A percentile compares a stretch with the other conserved stretches of the same genome.
phyloP scores from a whole-genome alignment of 2,113 vertebrate genomes.

The Nasalis larvatus region DNA sequence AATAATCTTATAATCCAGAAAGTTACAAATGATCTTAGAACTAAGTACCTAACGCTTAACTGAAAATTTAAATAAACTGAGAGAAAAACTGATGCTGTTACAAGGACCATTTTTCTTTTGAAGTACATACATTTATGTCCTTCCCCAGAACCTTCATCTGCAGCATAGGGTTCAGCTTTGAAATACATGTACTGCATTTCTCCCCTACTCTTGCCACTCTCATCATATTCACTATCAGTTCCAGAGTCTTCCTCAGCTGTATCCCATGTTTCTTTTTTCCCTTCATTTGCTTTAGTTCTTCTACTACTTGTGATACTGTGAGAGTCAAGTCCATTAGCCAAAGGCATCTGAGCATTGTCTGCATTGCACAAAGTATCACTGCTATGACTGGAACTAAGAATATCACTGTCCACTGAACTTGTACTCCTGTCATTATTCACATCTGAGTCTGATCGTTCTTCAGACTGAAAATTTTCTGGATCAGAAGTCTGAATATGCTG shows the following conservation, averaged over 20 bases:
- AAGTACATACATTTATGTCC: conserved; percentile 93
- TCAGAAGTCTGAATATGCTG: conserved; percentile 92
- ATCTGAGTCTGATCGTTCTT: conserved; percentile 97
- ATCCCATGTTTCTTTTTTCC: conserved; percentile 98
- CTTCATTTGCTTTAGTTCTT: conserved; percentile 97
- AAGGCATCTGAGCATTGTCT: conserved; percentile 91
- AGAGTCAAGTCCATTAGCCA: conserved; percentile 97
- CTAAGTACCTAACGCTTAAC: not conserved
- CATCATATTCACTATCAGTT: conserved; percentile 98
- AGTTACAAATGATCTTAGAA: conserved; percentile 1
- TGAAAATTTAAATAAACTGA: conserved; percentile 14
- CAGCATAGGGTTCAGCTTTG: conserved; percentile 89
- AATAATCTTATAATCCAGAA: not conserved
- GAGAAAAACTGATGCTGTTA: not conserved
- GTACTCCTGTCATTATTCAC: conserved; percentile 98
- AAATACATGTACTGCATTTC: conserved; percentile 95
- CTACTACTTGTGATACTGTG: conserved; percentile 98
- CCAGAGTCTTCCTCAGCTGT: conserved; percentile 98
- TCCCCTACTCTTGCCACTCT: conserved; percentile 94
- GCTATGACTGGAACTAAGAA: conserved; percentile 98
- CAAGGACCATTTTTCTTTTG: not conserved
- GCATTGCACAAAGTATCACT: conserved; percentile 98
- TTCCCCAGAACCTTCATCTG: conserved; percentile 89
- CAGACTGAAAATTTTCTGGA: conserved; percentile 91
- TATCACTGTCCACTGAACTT: conserved; percentile 98